phyloP scores from a whole-genome alignment of 1,140 invertebrate genomes.

The Drosophila orosa region DNA sequence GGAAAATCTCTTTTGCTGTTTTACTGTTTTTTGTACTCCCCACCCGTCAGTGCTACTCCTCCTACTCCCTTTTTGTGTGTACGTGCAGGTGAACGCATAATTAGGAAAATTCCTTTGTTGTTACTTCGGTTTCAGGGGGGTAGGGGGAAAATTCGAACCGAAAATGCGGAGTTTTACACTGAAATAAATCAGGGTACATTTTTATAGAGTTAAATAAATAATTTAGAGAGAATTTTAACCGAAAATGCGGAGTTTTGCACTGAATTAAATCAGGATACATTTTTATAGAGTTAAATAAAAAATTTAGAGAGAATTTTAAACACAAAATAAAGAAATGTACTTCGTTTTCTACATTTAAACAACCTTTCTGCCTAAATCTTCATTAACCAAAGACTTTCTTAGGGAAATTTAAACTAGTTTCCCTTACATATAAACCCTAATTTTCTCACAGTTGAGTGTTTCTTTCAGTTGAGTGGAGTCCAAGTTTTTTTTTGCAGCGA shows the following conservation, averaged over 20 bases:
- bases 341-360: too few relatives aligned
- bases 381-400: background rate
- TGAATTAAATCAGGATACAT: background rate
- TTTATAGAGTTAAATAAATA: fast-evolving
- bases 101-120: constrained; percentile 75
- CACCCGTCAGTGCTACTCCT: background rate
- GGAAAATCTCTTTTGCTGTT: constrained; percentile 12
- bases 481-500: constrained; percentile 14
- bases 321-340: too few relatives aligned
- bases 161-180: constrained; percentile 11
- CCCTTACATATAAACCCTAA: background rate
- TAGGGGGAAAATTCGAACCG: constrained; percentile 4
- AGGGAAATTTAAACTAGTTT: background rate
- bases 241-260: constrained; percentile 12
- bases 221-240: background rate
- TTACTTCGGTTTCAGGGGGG: constrained; percentile 12
- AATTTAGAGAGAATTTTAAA: background rate
- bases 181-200: background rate
- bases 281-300: background rate
- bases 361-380: background rate
- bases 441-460: constrained; percentile 3
- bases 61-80: constrained; percentile 24
- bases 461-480: constrained; percentile 21
- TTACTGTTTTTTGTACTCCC: background rate
- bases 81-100: constrained; percentile 76